Conservation (phyloP, 2,888 invertebrate species). For the Neoscelio sp. region DNA sequence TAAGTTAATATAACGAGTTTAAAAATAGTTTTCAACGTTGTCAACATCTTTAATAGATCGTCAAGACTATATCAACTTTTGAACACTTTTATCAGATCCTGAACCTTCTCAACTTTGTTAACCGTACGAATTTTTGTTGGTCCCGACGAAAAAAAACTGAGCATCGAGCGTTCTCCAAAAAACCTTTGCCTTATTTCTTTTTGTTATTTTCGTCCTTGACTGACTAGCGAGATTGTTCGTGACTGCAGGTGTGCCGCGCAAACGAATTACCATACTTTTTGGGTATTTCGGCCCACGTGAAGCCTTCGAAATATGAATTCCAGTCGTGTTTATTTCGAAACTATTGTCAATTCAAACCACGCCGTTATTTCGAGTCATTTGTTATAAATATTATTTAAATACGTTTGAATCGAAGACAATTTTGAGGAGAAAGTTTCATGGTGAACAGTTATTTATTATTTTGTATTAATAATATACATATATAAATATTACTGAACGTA, state of each 20-base stretch:
- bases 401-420: not conserved
- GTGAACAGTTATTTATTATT: conserved; percentile 12
- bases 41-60: conserved; percentile 16
- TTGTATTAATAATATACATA: no score
- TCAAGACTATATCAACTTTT: not conserved
- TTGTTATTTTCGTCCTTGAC: conserved; percentile 45
- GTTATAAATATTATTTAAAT: conserved; percentile 21
- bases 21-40: no score
- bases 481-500: no score
- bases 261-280: conserved; percentile 50
- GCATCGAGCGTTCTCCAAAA: conserved; percentile 9
- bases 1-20: no score
- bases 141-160: no score
- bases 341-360: conserved; percentile 8
- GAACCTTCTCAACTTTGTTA: no score
- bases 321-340: conserved; percentile 35
- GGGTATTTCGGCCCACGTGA: conserved; percentile 31
- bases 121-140: no score
- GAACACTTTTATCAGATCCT: not conserved
- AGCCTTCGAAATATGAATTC: conserved; percentile 45
- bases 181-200: conserved; percentile 18
- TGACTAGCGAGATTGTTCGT: conserved; percentile 44
- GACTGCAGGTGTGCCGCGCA: conserved; percentile 47
- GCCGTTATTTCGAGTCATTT: conserved; percentile 20
- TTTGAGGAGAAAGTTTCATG: conserved; percentile 9